Evolutionary conservation across 2,888 invertebrate species (phyloP).

Genomic region (Thecocarcelia acutangulata): DNA sequence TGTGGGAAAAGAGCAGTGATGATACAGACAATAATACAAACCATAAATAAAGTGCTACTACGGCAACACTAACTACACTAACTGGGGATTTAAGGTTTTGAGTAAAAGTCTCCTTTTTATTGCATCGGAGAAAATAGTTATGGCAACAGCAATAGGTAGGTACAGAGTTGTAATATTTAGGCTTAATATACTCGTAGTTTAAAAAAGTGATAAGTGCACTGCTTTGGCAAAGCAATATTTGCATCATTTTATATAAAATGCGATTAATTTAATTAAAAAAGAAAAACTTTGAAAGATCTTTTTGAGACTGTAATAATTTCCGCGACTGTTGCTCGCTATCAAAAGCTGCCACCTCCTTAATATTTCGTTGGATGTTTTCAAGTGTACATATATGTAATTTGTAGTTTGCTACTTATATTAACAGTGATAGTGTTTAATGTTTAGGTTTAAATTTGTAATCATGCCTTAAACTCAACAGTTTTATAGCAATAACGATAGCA

Average conservation of each 20-base stretch:
- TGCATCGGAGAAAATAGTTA: slow-evolving; percentile 22
- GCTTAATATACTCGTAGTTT: too few species aligned
- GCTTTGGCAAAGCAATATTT: neutral
- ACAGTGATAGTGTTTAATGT: slow-evolving; percentile 71
- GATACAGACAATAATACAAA: slow-evolving; percentile 56
- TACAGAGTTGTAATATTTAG: neutral
- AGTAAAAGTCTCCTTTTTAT: slow-evolving; percentile 25
- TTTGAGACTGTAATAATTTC: too few species aligned
- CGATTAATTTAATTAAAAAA: too few species aligned
- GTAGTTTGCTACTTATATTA: slow-evolving; percentile 80
- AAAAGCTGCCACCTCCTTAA: neutral
- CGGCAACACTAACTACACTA: slow-evolving; percentile 43
- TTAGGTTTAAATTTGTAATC: slow-evolving; percentile 43
- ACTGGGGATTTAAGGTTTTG: slow-evolving; percentile 48
- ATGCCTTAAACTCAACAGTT: slow-evolving; percentile 36
- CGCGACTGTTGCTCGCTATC: too few species aligned
- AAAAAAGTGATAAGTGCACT: neutral
- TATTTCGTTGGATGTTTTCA: slow-evolving; percentile 37
- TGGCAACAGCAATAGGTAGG: slow-evolving; percentile 1
- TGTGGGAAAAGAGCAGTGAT: slow-evolving; percentile 48
- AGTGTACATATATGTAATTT: slow-evolving; percentile 77
- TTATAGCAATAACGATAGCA: slow-evolving; percentile 18
- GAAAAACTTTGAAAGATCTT: too few species aligned
- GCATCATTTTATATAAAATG: neutral
- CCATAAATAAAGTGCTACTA: slow-evolving; percentile 44